phyloP scores from a whole-genome alignment of 2,888 invertebrate genomes.

The Plutella xylostella region DNA sequence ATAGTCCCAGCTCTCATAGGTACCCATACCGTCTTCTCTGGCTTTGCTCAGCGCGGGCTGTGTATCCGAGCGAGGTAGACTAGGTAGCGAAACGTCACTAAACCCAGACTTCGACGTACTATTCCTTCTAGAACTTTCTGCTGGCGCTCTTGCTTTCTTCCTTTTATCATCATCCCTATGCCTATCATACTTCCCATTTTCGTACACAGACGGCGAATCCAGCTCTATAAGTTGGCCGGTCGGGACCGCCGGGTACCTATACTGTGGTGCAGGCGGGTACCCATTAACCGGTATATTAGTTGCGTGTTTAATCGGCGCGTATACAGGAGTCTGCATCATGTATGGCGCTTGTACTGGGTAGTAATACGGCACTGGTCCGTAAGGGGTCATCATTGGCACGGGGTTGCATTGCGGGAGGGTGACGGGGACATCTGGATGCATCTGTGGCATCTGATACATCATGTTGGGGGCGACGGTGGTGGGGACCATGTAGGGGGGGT shows the following conservation, averaged over 20 bases:
- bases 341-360: slow-evolving; percentile 58
- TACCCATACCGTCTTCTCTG: slow-evolving; percentile 75
- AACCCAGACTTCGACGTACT: slow-evolving; percentile 52
- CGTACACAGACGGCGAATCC: slow-evolving; percentile 58
- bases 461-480: slow-evolving; percentile 28
- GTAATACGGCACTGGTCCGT: slow-evolving; percentile 50
- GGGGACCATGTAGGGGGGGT: slow-evolving; percentile 32
- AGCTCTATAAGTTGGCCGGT: slow-evolving; percentile 77
- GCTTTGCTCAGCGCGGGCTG: slow-evolving; percentile 64
- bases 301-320: slow-evolving; percentile 57
- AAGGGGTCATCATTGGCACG: slow-evolving; percentile 46
- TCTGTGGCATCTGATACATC: slow-evolving; percentile 34
- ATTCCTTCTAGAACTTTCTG: slow-evolving; percentile 41
- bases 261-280: slow-evolving; percentile 43
- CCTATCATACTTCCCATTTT: slow-evolving; percentile 46
- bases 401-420: slow-evolving; percentile 31
- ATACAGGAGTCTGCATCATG: slow-evolving; percentile 56
- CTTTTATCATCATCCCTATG: slow-evolving; percentile 33
- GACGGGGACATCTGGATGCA: slow-evolving; percentile 31
- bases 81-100: slow-evolving; percentile 52
- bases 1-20: slow-evolving; percentile 83
- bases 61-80: slow-evolving; percentile 57
- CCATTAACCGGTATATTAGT: slow-evolving; percentile 59
- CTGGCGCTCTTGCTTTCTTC: slow-evolving; percentile 24
- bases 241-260: slow-evolving; percentile 68